Evolutionary conservation across 2,113 vertebrate species (phyloP), one percentile per base, ranked within the genome.

Genomic region (Clarias batrachus): DNA sequence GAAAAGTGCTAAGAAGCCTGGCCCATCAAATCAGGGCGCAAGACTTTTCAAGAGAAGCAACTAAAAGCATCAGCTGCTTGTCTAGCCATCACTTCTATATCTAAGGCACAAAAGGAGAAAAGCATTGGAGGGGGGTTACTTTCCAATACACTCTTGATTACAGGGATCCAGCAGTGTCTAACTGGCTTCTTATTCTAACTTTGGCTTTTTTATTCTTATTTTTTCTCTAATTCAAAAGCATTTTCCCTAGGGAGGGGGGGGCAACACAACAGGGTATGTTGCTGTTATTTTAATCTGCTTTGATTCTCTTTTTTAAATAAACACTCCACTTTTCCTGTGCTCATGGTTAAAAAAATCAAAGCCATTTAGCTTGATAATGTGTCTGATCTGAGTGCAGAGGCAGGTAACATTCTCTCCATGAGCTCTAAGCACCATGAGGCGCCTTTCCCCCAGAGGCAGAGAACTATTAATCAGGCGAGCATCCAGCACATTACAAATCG

Each of bases 401-500:
- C 82, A 85, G 71, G 78, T 77, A 52, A 59, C 48, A 60, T 30
- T 83, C 30, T 54, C 78, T 70, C 65, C 63, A 65, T 83, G 63
- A 85, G 79, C n/a, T 27, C 37, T 13, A 56, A 83, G 73, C n/a
- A n/a, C 83, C 82, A 77, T 86, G 33, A 87, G 76, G 25, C 16
- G n/a, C 85, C 74, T 73, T 59, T 81, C 81, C 70, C 65, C 56
- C 14, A 80, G 82, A 52, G 81, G 78, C 81, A 85, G 74, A 52
- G 14, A 37, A 19, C 85, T 23, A 88, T 88, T 88, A 87, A 89
- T 91, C 87, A 91, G 86, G 60, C 70, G 52, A 81, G 81, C 88
- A 90, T 87, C 83, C 80, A 87, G 80, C 76, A 84, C 70, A 85
- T 82, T 87, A 85, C 87, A 89, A 90, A 91, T 88, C 66, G 87